Evolutionary conservation across 2,797 vertebrate genomes (phyloP).

Genomic region (Lagocephalus sceleratus): DNA sequence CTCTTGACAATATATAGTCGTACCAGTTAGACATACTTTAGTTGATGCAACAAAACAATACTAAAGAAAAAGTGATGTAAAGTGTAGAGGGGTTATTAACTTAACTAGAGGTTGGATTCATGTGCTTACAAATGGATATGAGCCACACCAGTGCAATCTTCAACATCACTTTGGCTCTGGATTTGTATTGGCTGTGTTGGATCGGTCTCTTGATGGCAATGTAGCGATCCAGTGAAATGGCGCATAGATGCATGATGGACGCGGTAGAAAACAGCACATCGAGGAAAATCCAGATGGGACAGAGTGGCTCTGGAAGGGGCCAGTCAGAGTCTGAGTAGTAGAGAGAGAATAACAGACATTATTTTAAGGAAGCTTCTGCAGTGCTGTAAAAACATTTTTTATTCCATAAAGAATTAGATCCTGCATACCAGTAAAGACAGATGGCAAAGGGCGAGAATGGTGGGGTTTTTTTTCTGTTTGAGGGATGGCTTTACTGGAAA

Average conservation of each 20-base stretch:
- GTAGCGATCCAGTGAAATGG: slow-evolving; percentile 97
- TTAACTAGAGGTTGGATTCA: slow-evolving; percentile 7
- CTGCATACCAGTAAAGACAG: slow-evolving; percentile 20
- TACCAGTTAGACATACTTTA: no score
- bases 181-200: slow-evolving; percentile 95
- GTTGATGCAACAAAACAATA: no score
- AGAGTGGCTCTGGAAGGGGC: slow-evolving; percentile 89
- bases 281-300: slow-evolving; percentile 95
- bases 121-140: slow-evolving; percentile 90
- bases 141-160: slow-evolving; percentile 96
- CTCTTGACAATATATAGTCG: no score
- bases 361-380: no score
- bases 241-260: slow-evolving; percentile 98
- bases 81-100: no score
- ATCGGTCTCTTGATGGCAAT: slow-evolving; percentile 98
- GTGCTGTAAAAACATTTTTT: no score
- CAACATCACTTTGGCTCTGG: slow-evolving; percentile 87
- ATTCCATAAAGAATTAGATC: slow-evolving; percentile 14
- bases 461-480: slow-evolving; percentile 58
- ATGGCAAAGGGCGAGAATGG: slow-evolving; percentile 39
- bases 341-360: slow-evolving; percentile 9
- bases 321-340: slow-evolving; percentile 81
- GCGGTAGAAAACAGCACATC: slow-evolving; percentile 98
- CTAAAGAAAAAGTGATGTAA: no score
- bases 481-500: slow-evolving; percentile 66